phyloP scores from a whole-genome alignment of 1,140 invertebrate species.

The Papilio polytes region DNA sequence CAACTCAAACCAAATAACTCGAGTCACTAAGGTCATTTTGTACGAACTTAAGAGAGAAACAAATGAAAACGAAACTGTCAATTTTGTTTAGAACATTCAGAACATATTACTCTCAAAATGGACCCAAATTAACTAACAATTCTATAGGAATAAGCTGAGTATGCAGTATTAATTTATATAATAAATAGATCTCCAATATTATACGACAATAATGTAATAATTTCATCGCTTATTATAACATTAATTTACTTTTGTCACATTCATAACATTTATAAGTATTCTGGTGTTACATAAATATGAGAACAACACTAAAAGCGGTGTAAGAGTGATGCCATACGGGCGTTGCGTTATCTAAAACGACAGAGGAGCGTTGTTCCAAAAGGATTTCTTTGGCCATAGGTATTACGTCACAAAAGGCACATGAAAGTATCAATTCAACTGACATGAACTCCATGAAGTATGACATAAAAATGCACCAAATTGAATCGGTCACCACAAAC shows the following conservation, averaged over 20 bases:
- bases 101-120: neutral
- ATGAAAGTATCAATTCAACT: no score
- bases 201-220: neutral
- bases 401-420: no score
- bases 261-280: constrained; percentile 16
- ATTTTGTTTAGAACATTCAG: no score
- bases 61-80: neutral
- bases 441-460: neutral
- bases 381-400: no score
- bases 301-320: constrained; percentile 50
- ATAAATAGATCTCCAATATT: neutral
- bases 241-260: constrained; percentile 7
- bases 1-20: neutral
- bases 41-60: neutral
- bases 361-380: neutral
- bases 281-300: constrained; percentile 26
- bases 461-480: neutral
- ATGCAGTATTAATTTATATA: neutral
- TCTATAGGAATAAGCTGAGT: neutral
- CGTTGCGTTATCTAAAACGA: neutral
- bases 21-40: neutral
- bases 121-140: constrained; percentile 8
- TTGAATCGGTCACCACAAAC: neutral
- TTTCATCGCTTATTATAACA: neutral
- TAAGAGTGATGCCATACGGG: constrained; percentile 4